A percentile compares a stretch with the other conserved stretches of the same genome.
These are phyloP conservation scores for Urosaurus nigricauda DNA, from an alignment of 2,797 vertebrate species.

Conservation along the genomic window DNA sequence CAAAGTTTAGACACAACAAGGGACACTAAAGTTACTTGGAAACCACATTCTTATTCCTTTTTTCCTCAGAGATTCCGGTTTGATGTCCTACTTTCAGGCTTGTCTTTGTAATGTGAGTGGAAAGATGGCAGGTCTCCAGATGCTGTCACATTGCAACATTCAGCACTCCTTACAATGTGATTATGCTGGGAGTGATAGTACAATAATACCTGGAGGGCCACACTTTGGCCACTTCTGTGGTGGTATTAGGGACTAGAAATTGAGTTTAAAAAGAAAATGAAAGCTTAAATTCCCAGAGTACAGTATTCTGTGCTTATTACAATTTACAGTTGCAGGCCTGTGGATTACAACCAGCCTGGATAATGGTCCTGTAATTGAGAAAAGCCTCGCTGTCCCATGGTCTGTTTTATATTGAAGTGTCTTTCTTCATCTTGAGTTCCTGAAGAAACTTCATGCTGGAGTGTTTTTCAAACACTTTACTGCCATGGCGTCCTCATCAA, in stretches of 20 bases:
- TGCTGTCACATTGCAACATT: too few species aligned
- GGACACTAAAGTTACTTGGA: too few species aligned
- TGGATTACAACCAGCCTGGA: not conserved
- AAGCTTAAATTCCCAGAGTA: not conserved
- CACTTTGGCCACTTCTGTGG: too few species aligned
- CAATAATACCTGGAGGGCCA: too few species aligned
- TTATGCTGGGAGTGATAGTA: too few species aligned
- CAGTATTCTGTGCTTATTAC: not conserved
- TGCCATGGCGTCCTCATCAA: not conserved
- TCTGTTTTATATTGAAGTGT: not conserved
- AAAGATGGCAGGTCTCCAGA: too few species aligned
- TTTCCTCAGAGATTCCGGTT: not conserved
- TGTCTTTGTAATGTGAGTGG: not conserved
- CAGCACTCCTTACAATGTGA: too few species aligned
- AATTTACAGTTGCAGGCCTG: not conserved
- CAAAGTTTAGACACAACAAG: not conserved
- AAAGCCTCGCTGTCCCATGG: not conserved
- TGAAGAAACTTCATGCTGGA: rapidly evolving
- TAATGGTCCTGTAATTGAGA: rapidly evolving
- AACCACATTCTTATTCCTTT: not conserved
- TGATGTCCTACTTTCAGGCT: not conserved
- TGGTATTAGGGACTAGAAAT: not conserved
- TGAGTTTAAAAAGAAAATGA: not conserved
- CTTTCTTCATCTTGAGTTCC: not conserved
- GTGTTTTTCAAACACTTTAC: not conserved